Percentiles rank a stretch among this genome's conserved stretches.
Conservation (phyloP, 2,888 invertebrate species). For the Priocnemis perturbator region DNA sequence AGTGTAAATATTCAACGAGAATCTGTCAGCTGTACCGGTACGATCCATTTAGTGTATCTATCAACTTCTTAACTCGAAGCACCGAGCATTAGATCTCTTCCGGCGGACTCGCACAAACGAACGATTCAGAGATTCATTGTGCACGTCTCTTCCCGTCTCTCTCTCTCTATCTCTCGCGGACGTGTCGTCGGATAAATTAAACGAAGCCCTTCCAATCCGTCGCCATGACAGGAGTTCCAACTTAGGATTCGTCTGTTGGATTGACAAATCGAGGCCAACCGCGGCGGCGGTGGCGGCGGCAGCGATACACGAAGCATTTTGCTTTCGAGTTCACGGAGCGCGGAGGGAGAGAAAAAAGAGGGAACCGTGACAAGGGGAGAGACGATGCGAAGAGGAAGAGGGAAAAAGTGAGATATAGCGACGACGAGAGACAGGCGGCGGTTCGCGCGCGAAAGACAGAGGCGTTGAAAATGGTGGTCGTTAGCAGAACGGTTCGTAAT, state of each 20-base stretch:
- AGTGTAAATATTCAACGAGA: too few relatives aligned
- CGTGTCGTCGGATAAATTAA: too few relatives aligned
- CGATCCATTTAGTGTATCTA: too few relatives aligned
- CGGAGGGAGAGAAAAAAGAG: slow-evolving; percentile 11
- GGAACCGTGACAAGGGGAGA: slow-evolving; percentile 11
- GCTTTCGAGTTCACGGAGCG: slow-evolving; percentile 28
- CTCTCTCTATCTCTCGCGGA: too few relatives aligned
- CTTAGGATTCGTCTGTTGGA: slow-evolving; percentile 58
- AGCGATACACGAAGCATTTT: slow-evolving; percentile 33
- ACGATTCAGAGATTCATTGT: too few relatives aligned
- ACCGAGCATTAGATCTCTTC: too few relatives aligned
- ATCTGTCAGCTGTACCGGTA: too few relatives aligned
- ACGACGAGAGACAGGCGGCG: slow-evolving; percentile 25
- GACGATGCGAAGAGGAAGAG: slow-evolving; percentile 9
- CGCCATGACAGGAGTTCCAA: slow-evolving; percentile 51
- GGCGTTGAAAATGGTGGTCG: slow-evolving; percentile 68
- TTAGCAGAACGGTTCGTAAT: slow-evolving; percentile 67
- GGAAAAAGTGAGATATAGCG: slow-evolving; percentile 21
- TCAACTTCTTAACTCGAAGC: too few relatives aligned
- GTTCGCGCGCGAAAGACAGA: slow-evolving; percentile 55
- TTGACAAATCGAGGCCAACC: slow-evolving; percentile 62
- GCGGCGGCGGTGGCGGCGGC: slow-evolving; percentile 40
- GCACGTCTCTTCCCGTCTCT: too few relatives aligned
- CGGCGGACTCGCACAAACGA: too few relatives aligned
- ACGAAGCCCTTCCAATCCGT: slow-evolving; percentile 37